Evolutionary conservation across 2,113 vertebrate genomes (phyloP), one percentile per base, ranked within the genome.

Genomic region (Pseudorasbora parva): DNA sequence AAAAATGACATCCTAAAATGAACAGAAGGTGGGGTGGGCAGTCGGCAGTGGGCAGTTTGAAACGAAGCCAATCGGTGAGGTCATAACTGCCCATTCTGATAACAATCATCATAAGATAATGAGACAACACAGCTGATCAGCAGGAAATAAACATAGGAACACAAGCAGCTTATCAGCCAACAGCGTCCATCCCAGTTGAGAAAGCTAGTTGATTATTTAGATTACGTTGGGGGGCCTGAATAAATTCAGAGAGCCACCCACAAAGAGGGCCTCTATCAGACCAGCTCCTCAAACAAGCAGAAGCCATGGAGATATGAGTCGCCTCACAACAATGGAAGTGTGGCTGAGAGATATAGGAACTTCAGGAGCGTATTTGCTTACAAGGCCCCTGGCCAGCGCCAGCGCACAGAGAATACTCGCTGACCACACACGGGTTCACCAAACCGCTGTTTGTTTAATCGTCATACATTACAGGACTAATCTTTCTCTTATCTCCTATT

Each of bases 301-400:
- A 87, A 87, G 84, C 86, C 86, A 85, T 87, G 83, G 84, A 87
- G 86, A 87, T 87, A 87, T 87, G 73, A 87, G 84, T 71, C 5
- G 54, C 75, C 84, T 80, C 60, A 19, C 81, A 85, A 87, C 86
- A 87, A 85, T 87, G 81, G 84, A 87, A 87, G 86, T 87, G 86
- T 87, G 86, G 75, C 86, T 60, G 84, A 83, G 49, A 80, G 84
- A 85, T 72, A 72, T 85, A 87, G 76, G 68, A 71, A 78, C 69
- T 57, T 75, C 59, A 83, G 43, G 68, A 83, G 47, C 69, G 30
- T 87, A 76, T 87, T 87, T 87, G 69, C 86, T 76, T 62, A 83
- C 78, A 73, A 76, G 84, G 51, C 47, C 69, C 76, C 83, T 85
- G 82, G 84, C 86, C 84, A 81, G 84, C 51, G 83, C 82, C 82